These are phyloP conservation scores for Platycheirus albimanus DNA, from an alignment of 2,888 invertebrate species.

Conservation along the genomic window DNA sequence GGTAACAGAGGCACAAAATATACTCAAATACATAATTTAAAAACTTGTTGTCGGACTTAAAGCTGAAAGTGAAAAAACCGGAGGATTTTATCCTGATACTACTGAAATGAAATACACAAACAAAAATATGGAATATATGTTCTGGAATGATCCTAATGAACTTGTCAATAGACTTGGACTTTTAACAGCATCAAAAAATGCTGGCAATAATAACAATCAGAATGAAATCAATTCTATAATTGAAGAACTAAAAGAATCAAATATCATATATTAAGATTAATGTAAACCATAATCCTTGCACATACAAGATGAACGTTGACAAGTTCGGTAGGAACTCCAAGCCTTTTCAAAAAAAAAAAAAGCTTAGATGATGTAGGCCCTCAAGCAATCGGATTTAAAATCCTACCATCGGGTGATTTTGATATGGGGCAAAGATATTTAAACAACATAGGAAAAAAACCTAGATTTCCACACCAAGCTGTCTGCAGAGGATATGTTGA, in stretches of 20 bases:
- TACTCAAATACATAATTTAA: constrained; percentile 1
- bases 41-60: constrained; percentile 5
- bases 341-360: constrained; percentile 7
- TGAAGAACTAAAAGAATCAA: neutral
- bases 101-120: constrained; percentile 3
- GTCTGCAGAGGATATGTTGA: neutral
- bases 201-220: neutral
- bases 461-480: neutral
- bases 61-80: constrained; percentile 9
- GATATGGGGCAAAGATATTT: neutral
- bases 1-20: neutral
- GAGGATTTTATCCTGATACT: constrained; percentile 1
- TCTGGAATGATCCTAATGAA: constrained; percentile 1
- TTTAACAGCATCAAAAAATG: neutral
- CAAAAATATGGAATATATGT: neutral
- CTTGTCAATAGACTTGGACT: neutral
- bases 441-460: constrained; percentile 6
- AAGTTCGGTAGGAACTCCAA: neutral
- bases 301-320: neutral
- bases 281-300: neutral
- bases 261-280: neutral
- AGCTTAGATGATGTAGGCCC: no score
- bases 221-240: neutral
- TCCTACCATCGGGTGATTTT: neutral
- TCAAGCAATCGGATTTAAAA: constrained; percentile 9